Conservation (phyloP, 1,140 invertebrate species). For the Drosophila quadrilineata region DNA sequence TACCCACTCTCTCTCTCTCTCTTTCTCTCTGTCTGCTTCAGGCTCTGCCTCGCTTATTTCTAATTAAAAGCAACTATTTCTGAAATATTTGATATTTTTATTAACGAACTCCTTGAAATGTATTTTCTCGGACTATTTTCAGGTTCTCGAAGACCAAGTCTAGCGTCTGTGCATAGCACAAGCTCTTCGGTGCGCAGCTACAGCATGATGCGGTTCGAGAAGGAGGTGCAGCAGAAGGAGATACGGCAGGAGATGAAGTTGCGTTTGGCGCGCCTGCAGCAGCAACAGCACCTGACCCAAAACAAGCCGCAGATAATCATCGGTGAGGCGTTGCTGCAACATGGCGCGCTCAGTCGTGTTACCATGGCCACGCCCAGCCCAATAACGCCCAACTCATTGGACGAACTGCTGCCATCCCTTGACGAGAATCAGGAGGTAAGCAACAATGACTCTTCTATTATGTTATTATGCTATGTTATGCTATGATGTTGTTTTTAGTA, state of each 20-base stretch:
- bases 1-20: slow-evolving; percentile 13
- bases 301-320: slow-evolving; percentile 80
- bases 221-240: slow-evolving; percentile 89
- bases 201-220: slow-evolving; percentile 88
- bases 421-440: slow-evolving; percentile 88
- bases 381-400: slow-evolving; percentile 88
- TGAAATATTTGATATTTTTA: background rate
- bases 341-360: slow-evolving; percentile 64
- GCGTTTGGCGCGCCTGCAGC: slow-evolving; percentile 85
- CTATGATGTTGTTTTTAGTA: no score
- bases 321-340: slow-evolving; percentile 65
- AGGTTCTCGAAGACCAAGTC: slow-evolving; percentile 91
- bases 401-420: slow-evolving; percentile 88
- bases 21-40: slow-evolving; percentile 37
- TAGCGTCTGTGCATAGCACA: slow-evolving; percentile 90
- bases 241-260: slow-evolving; percentile 88
- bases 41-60: slow-evolving; percentile 33
- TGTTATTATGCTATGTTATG: no score
- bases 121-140: slow-evolving; percentile 2
- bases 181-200: slow-evolving; percentile 90
- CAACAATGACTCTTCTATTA: no score
- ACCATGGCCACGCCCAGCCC: slow-evolving; percentile 87
- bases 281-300: slow-evolving; percentile 73
- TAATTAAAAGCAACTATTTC: background rate
- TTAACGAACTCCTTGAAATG: background rate